Base-by-base conservation (phyloP, 2,888 invertebrate species). In the Danaus chrysippus region DNA sequence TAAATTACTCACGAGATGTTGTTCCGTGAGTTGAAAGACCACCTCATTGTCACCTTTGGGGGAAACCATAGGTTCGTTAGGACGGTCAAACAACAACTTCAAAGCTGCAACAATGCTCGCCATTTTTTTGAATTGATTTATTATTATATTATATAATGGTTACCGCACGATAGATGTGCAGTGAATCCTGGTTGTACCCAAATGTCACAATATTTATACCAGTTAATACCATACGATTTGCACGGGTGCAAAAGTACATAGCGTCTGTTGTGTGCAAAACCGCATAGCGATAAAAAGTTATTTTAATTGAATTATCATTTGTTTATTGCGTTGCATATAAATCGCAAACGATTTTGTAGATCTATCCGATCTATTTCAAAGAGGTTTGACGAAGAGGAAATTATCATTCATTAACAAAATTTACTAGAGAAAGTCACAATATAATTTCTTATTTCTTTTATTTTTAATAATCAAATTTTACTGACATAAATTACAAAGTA, bases 21-120 rank as follows among this genome's bases (percentile, higher is more conserved):
- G 84, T 59, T 91, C 80, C 0, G 93, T 93, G 8, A 95, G 90
- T 67, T 93, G 92, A 67, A 95, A 94, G 10, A 92, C 82, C 13
- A 92, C 84, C 64, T 92, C 92, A 0, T 90, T 73, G 0, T 93
- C 93, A 10, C 93, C 93, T 73, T 94, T 94, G 0, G 93, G 92
- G 15, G 92, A 89, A 68, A 93, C 92, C 60, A 93, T 78, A 0
- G 93, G 91, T 75, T 94, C 94, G 46, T 87, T 84, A 0, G 93
- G 93, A 42, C 94, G 91, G 73, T 94, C 93, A 73, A 93, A 93
- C 68, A 94, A 78, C 62, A 90, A 77, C 65, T 75, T 66, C 11
- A 92, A 71, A 70, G 76, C 78, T 9, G 78, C 68, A 0, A 61
- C 44, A 1, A 79, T 62, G 63, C 79, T 66, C 10, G 77, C 66